A percentile compares a stretch with the other conserved stretches of the same genome.
Conservation (phyloP, 2,797 vertebrate species). For the Nannoperca obscura region DNA sequence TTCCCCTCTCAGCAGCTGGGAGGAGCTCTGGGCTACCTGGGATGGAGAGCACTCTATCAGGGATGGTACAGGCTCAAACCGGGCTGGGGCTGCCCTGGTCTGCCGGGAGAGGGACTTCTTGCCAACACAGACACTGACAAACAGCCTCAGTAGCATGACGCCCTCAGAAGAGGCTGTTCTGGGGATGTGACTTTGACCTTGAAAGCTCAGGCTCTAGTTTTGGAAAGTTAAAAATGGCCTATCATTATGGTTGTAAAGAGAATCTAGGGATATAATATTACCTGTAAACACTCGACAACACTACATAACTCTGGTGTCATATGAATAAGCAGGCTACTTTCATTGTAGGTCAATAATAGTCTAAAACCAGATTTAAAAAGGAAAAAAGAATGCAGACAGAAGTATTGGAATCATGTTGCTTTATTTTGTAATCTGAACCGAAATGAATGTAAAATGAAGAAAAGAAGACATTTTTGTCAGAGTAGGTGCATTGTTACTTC, state of each 20-base stretch:
- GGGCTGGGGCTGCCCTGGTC: constrained; percentile 82
- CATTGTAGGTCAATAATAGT: not conserved
- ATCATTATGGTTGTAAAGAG: not conserved
- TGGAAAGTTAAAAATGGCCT: not conserved
- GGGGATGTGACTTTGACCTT: not conserved
- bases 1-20: constrained; percentile 89
- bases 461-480: constrained; percentile 25
- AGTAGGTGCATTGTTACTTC: constrained; percentile 49
- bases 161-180: not conserved
- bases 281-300: not conserved
- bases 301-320: not conserved
- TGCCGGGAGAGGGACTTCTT: constrained; percentile 81
- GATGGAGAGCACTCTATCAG: constrained; percentile 87
- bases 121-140: not conserved
- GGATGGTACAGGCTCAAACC: constrained; percentile 83
- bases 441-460: constrained; percentile 46
- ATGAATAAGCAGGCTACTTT: not conserved
- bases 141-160: constrained; percentile 11
- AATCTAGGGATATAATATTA: not conserved
- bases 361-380: not conserved
- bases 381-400: constrained; percentile 13
- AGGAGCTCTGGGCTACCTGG: constrained; percentile 85
- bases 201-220: constrained; percentile 6
- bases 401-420: constrained; percentile 50
- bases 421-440: constrained; percentile 79